A percentile compares a stretch with the other conserved stretches of the same genome.
Evolutionary conservation across 2,888 invertebrate genomes (phyloP).

Genomic region (Melanargia galathea): DNA sequence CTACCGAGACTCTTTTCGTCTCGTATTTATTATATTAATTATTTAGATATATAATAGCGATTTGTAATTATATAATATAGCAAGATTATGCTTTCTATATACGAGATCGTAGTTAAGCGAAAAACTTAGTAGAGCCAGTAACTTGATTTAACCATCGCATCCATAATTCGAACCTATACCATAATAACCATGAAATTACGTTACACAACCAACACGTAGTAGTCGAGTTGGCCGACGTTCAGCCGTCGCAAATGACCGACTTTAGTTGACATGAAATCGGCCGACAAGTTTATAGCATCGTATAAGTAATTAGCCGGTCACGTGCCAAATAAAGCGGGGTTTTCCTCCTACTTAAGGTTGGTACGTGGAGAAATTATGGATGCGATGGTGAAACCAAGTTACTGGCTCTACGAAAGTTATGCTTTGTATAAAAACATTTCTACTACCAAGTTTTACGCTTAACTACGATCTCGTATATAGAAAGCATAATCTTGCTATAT

Average conservation of each 20-base stretch:
- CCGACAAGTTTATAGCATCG: slow-evolving; percentile 36
- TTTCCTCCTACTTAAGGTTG: slow-evolving; percentile 35
- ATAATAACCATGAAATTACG: slow-evolving; percentile 2
- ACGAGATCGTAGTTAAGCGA: no score
- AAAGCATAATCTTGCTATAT: no score
- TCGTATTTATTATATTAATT: no score
- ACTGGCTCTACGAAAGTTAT: slow-evolving; percentile 15
- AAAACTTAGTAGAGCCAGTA: no score
- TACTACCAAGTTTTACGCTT: no score
- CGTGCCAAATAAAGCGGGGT: slow-evolving; percentile 37
- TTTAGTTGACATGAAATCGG: slow-evolving; percentile 37
- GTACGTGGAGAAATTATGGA: slow-evolving; percentile 37
- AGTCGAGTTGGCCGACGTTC: slow-evolving; percentile 35
- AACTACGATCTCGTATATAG: no score
- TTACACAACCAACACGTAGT: neutral
- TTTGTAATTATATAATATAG: no score
- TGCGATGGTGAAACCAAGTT: slow-evolving; percentile 25
- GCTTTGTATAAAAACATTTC: slow-evolving; percentile 8
- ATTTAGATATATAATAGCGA: no score
- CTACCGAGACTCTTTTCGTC: no score
- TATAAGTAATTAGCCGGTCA: slow-evolving; percentile 40
- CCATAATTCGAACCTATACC: neutral
- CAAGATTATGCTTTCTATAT: no score
- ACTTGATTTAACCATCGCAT: no score
- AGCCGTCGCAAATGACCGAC: slow-evolving; percentile 33